Evolutionary conservation across 2,113 vertebrate genomes (phyloP), one percentile per base, ranked within the genome.

Genomic region (Zosterops pallidus): DNA sequence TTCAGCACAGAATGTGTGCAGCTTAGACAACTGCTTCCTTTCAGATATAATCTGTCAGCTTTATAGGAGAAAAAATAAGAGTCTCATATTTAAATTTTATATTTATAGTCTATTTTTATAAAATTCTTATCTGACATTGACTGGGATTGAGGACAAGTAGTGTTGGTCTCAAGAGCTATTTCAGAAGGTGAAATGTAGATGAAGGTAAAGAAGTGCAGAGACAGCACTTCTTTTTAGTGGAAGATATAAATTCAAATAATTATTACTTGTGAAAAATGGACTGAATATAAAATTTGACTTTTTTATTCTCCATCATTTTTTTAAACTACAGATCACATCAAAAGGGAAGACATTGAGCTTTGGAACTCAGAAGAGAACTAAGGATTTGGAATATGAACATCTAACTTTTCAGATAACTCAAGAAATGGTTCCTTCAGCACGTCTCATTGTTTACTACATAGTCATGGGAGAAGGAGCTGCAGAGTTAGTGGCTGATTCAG

Each of bases 361-460:
- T 42, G 97, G 94, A 39, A 98, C 97, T 44, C 91, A 95, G 37
- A 42, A 97, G 5, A 97, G 97, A 62, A 25, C 95, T 33, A 28
- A 52, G 25, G 10, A 56, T 16, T 97, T 94, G 18, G 80, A 69
- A 21, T 97, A 95, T 33, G 98, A 99, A 62, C 97, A 59, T 19
- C 89, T 99, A 41, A 98, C 95, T 55, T 98, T 99, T 42, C 83
- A 90, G 84, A 97, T 99, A 80, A 99, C 98, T 3, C 15, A 97
- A 13, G 76, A 97, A 77, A 99, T 99, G 99, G 98, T 98, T 74
- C 99, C 99, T 31, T 99, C 99, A 35, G 97, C 98, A 41, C 98
- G 99, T 9, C 97, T 99, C 47, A 75, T 99, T 92, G 99, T 99
- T 82, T 99, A 99, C 94, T 99, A 99, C 96, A 97, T 99, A 47